Base-by-base conservation (phyloP, 1,140 invertebrate genomes). In the Leptinotarsa defecta region DNA sequence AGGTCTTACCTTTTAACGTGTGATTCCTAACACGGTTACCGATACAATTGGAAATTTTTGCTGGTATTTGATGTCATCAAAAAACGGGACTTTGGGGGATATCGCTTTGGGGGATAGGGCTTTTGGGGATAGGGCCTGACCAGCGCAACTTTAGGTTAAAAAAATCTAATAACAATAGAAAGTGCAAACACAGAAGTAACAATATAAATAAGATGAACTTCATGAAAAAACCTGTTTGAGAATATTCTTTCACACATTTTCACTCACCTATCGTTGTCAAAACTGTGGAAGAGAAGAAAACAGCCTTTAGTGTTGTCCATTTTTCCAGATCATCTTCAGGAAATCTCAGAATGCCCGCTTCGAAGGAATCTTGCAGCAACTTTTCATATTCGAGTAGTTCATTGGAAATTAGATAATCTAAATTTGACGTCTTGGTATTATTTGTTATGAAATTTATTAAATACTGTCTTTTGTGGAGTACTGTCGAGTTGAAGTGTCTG, bases 251-350 rank as follows among this genome's bases (percentile, higher is more conserved):
- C 34, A 43, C 52, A 19, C 52, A 17, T 57, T n/a, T 57, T 57
- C n/a, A 19, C 87, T 86, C 86, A 93, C 92, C 92, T 85, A 95
- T 95, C 48, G 94, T 95, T 49, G 94, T 95, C 80, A 94, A 88
- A 78, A 95, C 93, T 68, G 94, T 95, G 19, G 93, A 94, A 62
- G 93, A 93, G 83, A 95, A 95, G 84, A 95, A 95, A 48, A 94
- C 91, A 3, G 93, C 92, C 85, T 94, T 93, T 22, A 94, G 85
- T 75, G 92, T 89, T 80, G 91, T 93, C 93, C 93, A 95, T 82
- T 91, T 90, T 78, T 92, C 91, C 71, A 80, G 74, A 70, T 82
- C 81, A 48, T 79, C 74, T 22, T 77, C 87, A 78, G 79, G 87
- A 63, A 80, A 75, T 15, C 67, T 73, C 4, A 76, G 77, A 75